A percentile compares a stretch with the other conserved stretches of the same genome.
Conservation (phyloP, 1,140 invertebrate species). For the Zaprionus ornatus region DNA sequence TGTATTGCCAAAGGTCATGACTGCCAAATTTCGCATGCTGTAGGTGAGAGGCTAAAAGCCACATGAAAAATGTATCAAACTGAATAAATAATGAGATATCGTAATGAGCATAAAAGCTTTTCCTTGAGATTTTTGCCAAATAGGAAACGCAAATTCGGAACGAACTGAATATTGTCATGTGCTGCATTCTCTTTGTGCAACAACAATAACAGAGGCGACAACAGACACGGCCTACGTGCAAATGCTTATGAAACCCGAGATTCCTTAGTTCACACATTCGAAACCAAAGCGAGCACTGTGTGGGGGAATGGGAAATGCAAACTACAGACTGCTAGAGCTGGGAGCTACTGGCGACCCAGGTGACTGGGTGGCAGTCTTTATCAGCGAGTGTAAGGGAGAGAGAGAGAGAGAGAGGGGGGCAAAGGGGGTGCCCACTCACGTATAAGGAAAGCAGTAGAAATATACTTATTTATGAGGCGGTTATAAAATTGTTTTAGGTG, state of each 20-base stretch:
- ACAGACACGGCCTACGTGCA: slow-evolving; percentile 68
- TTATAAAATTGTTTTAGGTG: slow-evolving; percentile 75
- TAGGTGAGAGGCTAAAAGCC: not conserved
- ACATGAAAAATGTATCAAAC: slow-evolving; percentile 1
- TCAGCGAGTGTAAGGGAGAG: slow-evolving; percentile 29
- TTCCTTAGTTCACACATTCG: slow-evolving; percentile 56
- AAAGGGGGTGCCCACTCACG: slow-evolving; percentile 36
- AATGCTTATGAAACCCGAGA: slow-evolving; percentile 69
- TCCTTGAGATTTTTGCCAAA: not conserved
- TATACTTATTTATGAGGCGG: slow-evolving; percentile 68
- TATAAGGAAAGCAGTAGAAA: slow-evolving; percentile 70
- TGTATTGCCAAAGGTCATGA: slow-evolving; percentile 4
- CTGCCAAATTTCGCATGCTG: not conserved
- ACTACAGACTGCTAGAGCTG: slow-evolving; percentile 7
- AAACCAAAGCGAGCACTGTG: slow-evolving; percentile 54
- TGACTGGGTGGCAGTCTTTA: slow-evolving; percentile 48
- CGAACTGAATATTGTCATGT: slow-evolving; percentile 30
- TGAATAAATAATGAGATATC: slow-evolving; percentile 14
- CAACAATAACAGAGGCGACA: slow-evolving; percentile 23
- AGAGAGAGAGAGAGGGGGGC: slow-evolving; percentile 2
- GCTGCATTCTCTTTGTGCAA: slow-evolving; percentile 40
- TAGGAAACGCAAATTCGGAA: not conserved
- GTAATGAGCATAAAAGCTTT: slow-evolving; percentile 4
- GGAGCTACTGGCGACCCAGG: slow-evolving; percentile 18
- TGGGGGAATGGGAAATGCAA: slow-evolving; percentile 28